phyloP scores from a whole-genome alignment of 2,113 vertebrate species.

The Austrofundulus limnaeus region DNA sequence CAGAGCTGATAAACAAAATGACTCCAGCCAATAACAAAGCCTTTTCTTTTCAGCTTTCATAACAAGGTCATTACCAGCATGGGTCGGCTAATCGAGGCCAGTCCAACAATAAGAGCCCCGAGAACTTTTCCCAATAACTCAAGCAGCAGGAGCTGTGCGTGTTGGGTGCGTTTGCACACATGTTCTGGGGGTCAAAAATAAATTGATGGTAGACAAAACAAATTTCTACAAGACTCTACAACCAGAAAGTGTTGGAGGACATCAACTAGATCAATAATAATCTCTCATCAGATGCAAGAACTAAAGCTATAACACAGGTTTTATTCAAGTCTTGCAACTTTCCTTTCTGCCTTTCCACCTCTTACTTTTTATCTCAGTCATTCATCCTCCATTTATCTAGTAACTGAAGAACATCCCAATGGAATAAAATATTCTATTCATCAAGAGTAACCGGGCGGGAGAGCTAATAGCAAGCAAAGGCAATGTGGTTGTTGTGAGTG shows the following conservation, averaged over 20 bases:
- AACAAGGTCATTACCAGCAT: constrained; percentile 25
- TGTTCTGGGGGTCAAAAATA: constrained; percentile 13
- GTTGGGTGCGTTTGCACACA: constrained; percentile 13
- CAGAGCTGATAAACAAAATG: constrained; percentile 11
- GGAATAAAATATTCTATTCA: neutral
- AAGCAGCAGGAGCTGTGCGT: constrained; percentile 38
- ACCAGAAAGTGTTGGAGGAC: constrained; percentile 18
- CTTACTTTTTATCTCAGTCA: neutral
- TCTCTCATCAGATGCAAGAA: neutral
- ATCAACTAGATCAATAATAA: constrained; percentile 16
- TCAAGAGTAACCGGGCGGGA: neutral
- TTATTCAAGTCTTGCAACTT: neutral
- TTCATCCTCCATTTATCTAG: neutral
- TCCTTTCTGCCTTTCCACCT: constrained; percentile 4
- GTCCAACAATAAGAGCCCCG: constrained; percentile 25
- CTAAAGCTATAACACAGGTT: constrained; percentile 4
- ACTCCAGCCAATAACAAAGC: constrained; percentile 17
- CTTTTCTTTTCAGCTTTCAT: constrained; percentile 26
- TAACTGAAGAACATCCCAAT: neutral
- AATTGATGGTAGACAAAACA: neutral
- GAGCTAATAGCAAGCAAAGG: constrained; percentile 14
- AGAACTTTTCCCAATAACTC: constrained; percentile 48
- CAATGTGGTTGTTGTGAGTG: constrained; percentile 27
- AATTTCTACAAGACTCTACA: constrained; percentile 22
- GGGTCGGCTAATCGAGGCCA: constrained; percentile 16